Evolutionary conservation across 1,140 invertebrate genomes (phyloP).

Genomic region (Platyura marginata): DNA sequence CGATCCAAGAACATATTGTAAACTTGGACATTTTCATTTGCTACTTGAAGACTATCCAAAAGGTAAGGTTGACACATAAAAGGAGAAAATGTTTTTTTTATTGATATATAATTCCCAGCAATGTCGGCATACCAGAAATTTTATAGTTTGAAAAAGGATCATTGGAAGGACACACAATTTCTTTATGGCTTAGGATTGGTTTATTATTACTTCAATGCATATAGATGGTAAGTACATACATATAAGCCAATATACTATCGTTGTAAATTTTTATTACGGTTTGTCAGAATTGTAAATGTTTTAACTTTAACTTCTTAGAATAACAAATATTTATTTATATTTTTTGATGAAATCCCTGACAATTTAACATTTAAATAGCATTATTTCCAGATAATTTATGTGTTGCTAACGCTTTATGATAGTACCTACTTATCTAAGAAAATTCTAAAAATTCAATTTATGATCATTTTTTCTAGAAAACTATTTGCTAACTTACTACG

Average conservation of each 20-base stretch:
- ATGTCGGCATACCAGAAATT: slow-evolving; percentile 91
- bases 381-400: too few relatives aligned
- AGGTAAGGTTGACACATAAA: slow-evolving; percentile 34
- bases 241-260: too few relatives aligned
- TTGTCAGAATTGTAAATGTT: too few relatives aligned
- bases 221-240: slow-evolving; percentile 68
- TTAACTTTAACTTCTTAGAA: too few relatives aligned
- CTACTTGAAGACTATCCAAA: slow-evolving; percentile 78
- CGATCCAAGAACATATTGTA: slow-evolving; percentile 80
- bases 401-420: too few relatives aligned
- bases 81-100: not conserved
- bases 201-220: slow-evolving; percentile 90
- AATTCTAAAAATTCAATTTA: too few relatives aligned
- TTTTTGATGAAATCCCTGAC: slow-evolving; percentile 5
- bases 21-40: slow-evolving; percentile 84
- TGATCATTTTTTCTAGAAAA: too few relatives aligned
- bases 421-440: too few relatives aligned
- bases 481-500: too few relatives aligned
- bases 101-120: slow-evolving; percentile 34
- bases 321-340: too few relatives aligned
- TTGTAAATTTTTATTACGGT: too few relatives aligned
- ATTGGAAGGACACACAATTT: slow-evolving; percentile 82
- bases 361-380: too few relatives aligned
- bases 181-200: slow-evolving; percentile 86
- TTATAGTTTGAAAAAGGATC: slow-evolving; percentile 54